Evolutionary conservation across 2,888 invertebrate species (phyloP).

Genomic region (Synergus itoensis): DNA sequence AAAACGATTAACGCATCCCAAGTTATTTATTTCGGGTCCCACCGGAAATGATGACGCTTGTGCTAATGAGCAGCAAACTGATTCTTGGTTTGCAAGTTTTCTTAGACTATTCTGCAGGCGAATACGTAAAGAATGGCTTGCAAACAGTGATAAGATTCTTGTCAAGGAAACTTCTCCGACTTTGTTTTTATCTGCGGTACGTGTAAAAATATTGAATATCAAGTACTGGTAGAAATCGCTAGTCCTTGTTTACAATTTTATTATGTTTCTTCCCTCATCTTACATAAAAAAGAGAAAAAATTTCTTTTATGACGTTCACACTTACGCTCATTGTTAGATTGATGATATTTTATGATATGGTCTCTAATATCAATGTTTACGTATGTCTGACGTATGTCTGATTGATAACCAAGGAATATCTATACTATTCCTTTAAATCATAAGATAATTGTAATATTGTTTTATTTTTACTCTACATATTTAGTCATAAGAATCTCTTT

Average conservation of each 20-base stretch:
- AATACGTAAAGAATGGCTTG: conserved; percentile 55
- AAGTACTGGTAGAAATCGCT: not conserved
- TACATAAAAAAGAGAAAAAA: not conserved
- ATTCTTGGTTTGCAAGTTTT: conserved; percentile 49
- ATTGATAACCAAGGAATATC: too few relatives aligned
- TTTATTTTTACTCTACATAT: too few relatives aligned
- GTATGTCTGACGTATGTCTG: too few relatives aligned
- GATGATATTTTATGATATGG: not conserved
- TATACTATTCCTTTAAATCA: too few relatives aligned
- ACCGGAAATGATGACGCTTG: conserved; percentile 49
- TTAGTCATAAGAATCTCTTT: too few relatives aligned
- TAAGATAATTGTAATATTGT: too few relatives aligned
- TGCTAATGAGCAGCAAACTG: conserved; percentile 44
- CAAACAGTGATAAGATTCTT: conserved; percentile 53
- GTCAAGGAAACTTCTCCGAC: conserved; percentile 51
- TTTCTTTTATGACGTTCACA: not conserved
- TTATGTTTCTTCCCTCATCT: not conserved
- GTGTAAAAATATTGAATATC: conserved; percentile 41
- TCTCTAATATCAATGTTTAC: too few relatives aligned
- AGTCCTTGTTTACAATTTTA: conserved; percentile 5
- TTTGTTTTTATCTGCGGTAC: conserved; percentile 54
- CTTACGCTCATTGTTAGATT: not conserved
- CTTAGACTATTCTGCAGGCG: conserved; percentile 53
- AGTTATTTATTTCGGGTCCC: conserved; percentile 52
- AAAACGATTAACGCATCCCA: conserved; percentile 46